Evolutionary conservation across 2,888 invertebrate genomes (phyloP), one percentile per base, ranked within the genome.

Genomic region (Electrophaes corylata): DNA sequence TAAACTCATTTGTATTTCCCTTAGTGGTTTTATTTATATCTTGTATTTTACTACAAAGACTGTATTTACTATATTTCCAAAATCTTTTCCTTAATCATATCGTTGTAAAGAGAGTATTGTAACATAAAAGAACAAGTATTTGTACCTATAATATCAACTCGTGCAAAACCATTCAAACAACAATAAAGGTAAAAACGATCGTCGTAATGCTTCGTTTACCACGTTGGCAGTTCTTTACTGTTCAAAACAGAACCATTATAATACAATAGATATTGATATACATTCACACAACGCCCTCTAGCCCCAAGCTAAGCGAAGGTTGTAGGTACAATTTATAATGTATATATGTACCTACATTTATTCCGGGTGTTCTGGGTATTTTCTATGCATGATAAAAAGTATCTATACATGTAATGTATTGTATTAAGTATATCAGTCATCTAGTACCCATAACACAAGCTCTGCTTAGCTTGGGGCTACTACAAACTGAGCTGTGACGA

Each of bases 171-270:
- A 10, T 29, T 29, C 26, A 29, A 29, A 29, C 26, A 29, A 29
- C 26, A 29, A 29, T 29, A 29, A 29, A 29, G 26, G 26, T 29
- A 10, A 6, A 29, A 10, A 2, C 26, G 26, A 29, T 29, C 10
- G 26, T 3, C 26, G 10, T 26, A 10, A 10, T 29, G 5, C 12
- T 33, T 12, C 43, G 29, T 45, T 44, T 31, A 45, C 16, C 18
- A 29, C 45, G 26, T 43, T 3, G 43, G 4, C 14, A 18, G 19
- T 33, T 45, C 19, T 31, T 31, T 29, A 11, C 8, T 45, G n/a
- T 19, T 16, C 16, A 55, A 54, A 52, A 50, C 45, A 50, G 45
- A 37, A 41, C 53, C 47, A n/a, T n/a, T n/a, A n/a, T n/a, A n/a
- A n/a, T n/a, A n/a, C 56, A 23, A 29, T 10, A 10, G 26, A n/a